Evolutionary conservation across 2,888 invertebrate species (phyloP).

Genomic region (Chouioia cunea): DNA sequence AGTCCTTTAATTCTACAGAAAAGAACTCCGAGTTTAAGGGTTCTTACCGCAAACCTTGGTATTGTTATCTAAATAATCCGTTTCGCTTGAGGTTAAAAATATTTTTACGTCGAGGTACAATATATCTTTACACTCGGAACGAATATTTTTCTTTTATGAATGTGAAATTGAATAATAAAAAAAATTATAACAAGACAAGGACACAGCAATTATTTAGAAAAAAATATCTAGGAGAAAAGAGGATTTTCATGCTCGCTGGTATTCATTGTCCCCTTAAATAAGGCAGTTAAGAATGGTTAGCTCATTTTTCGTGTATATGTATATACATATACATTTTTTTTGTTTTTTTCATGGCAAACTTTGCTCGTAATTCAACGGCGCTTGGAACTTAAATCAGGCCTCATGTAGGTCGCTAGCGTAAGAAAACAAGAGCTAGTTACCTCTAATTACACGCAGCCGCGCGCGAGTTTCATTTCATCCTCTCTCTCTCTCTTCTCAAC

Average conservation of each 20-base stretch:
- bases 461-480: constrained; percentile 16
- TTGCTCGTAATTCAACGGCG: constrained; percentile 32
- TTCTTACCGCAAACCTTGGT: no score
- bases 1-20: constrained; percentile 23
- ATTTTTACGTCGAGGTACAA: no score
- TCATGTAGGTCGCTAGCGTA: constrained; percentile 12
- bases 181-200: neutral
- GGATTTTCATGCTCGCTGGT: constrained; percentile 41
- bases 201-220: neutral
- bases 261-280: constrained; percentile 48
- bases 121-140: no score
- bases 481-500: constrained; percentile 9
- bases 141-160: no score
- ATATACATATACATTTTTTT: neutral
- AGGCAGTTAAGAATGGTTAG: constrained; percentile 46
- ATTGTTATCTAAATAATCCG: no score
- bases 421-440: constrained; percentile 25
- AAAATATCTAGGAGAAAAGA: constrained; percentile 25
- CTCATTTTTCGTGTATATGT: no score
- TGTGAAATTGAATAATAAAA: no score
- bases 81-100: no score
- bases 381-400: constrained; percentile 31
- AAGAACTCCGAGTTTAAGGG: neutral
- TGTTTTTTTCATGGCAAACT: neutral
- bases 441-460: constrained; percentile 32